Evolutionary conservation across 1,140 invertebrate genomes (phyloP), one percentile per base, ranked within the genome.

Genomic region (Drosophila ogumai): DNA sequence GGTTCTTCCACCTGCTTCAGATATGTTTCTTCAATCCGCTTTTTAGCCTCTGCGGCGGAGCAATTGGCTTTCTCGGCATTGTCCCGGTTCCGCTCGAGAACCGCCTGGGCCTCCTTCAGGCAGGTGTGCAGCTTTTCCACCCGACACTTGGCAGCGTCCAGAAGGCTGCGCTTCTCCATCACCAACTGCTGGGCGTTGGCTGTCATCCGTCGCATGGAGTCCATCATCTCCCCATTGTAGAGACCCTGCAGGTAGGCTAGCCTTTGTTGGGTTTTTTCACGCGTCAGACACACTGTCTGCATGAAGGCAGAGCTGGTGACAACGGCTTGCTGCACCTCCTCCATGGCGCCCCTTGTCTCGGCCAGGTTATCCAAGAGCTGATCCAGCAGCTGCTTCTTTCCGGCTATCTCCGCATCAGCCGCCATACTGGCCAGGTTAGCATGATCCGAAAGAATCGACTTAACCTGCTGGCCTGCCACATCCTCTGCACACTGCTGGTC

Each of bases 21-120:
- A 34, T 15, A 63, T 47, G 0, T 41, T 31, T 5, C 67, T 28
- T 28, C 54, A 1, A 79, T 34, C 3, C 63, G 57, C 9, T 69
- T 36, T 3, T 49, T 54, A 0, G 81, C 81, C 10, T 78, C 67
- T 7, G n/a, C 43, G 25, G 81, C 81, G 6, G 81, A 59, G 17
- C 0, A 15, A 8, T 15, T 54, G 10, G 81, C 81, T 34, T 67
- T 76, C 25, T 64, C 8, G 4, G 68, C 73, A 13, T 38, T 66
- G 6, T 44, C 25, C 17, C 47, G 19, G 1, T 63, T 85, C 4
- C 9, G 10, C 2, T 76, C 41, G 6, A 73, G 44, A 56, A 78
- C 73, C 15, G 19, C 25, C 15, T 44, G 32, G 0, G 66, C 59
- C 6, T 68, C 22, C 9, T 44, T 9, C 15, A 73, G 1, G 13